Base-by-base conservation (phyloP, 2,113 vertebrate species). In the Pangasianodon hypophthalmus region DNA sequence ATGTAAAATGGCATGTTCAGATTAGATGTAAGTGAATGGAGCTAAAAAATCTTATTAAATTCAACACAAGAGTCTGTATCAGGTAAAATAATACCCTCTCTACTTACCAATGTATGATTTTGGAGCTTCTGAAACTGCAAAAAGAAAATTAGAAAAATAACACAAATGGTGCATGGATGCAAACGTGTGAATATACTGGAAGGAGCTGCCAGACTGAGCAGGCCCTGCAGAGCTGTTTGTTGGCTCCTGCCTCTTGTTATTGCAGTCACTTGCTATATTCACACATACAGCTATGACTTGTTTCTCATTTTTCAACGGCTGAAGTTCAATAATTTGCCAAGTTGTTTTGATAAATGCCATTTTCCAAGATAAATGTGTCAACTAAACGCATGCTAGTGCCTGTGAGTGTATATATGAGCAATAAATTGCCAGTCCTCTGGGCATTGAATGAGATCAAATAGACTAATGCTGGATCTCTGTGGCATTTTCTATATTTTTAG, bases 331-430 rank as follows among this genome's bases (percentile, higher is more conserved):
- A 88, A 85, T 85, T 88, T 84, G 88, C 85, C 75, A 77, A 7
- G 41, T 56, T 86, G 75, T 90, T 89, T 82, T 91, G 84, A 88
- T 88, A 84, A 90, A 90, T 91, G 87, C 77, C 60, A 67, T 88
- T 90, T 73, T 75, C 32, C 73, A 83, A 84, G 91, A 90, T 82
- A 87, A 89, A 87, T 56, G 26, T 84, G 85, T 91, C 60, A 82
- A 84, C 91, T 86, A 84, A 80, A 88, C n/a, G 46, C 87, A 80
- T 48, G 44, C 89, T 82, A 85, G 56, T 83, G 91, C 86, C 60
- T 91, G 32, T 86, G 75, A 91, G 64, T 67, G 54, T 82, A 77
- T 88, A 85, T 90, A 64, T 80, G 87, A 88, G 62, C 88, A 90
- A 87, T 91, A 88, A 81, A 91, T 81, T 88, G 82, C 37, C 26